Percentiles rank a stretch among this genome's conserved stretches.
Conservation (phyloP, 2,797 vertebrate species). For the Hephaestus fuliginosus region DNA sequence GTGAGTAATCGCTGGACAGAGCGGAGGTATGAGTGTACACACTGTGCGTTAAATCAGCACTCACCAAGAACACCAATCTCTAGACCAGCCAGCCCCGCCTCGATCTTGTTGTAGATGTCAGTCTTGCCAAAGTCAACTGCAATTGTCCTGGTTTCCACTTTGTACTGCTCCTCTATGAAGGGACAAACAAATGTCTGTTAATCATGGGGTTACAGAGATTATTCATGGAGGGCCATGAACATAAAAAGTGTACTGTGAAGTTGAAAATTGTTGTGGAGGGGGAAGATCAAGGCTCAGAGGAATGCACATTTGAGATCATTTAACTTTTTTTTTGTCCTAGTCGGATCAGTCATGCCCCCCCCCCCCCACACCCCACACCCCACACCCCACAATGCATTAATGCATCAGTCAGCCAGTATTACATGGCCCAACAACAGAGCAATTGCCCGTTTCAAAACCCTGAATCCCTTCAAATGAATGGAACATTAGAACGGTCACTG, state of each 20-base stretch:
- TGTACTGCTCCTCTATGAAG: constrained; percentile 87
- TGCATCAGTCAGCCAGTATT: background rate
- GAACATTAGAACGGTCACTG: constrained; percentile 1
- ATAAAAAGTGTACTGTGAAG: background rate
- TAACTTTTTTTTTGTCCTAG: too few relatives aligned
- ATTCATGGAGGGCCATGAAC: background rate
- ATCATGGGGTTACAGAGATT: background rate
- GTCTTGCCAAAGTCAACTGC: constrained; percentile 90
- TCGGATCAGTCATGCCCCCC: background rate
- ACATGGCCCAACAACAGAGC: constrained; percentile 12
- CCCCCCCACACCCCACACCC: too few relatives aligned
- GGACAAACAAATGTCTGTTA: constrained; percentile 10
- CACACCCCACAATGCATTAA: background rate
- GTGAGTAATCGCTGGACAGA: background rate
- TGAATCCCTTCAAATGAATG: constrained; percentile 19
- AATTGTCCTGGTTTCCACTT: constrained; percentile 92
- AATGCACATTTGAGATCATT: background rate
- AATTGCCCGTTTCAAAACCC: constrained; percentile 11
- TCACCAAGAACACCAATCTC: constrained; percentile 95
- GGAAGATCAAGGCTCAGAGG: background rate
- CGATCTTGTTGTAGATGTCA: constrained; percentile 91
- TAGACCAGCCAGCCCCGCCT: constrained; percentile 86
- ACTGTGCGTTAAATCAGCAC: constrained; percentile 39
- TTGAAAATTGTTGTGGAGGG: background rate
- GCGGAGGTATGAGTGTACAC: too few relatives aligned